Base-by-base conservation (phyloP, 1,140 invertebrate species). In the Neotoxoptera formosana region DNA sequence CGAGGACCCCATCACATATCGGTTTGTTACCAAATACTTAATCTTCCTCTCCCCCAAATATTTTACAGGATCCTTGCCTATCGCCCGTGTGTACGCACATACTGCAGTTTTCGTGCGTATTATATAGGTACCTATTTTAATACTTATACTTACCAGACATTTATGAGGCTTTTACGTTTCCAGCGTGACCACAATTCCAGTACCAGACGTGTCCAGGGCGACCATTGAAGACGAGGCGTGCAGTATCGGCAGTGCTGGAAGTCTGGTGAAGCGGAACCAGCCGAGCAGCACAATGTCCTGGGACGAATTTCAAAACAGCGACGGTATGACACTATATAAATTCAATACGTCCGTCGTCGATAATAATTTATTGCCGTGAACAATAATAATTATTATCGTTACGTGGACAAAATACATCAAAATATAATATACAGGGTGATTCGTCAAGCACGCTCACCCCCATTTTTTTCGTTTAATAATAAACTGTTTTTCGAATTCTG, bases 181-280 rank as follows among this genome's bases (percentile, higher is more conserved):
- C 96, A 90, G 96, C 95, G 34, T 97, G 95, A 96, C 96, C 47
- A 96, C 96, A n/a, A 97, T 97, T 0, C 95, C 97, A 94, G 96
- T 96, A 93, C 91, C 91, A 47, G 96, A 95, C 56, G 94, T 96
- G 95, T 93, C 94, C 95, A 93, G 67, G 94, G 91, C 95, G 94
- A 95, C 94, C 94, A 94, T 94, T 91, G 95, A 94, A 53, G 96
- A 96, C 81, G 97, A 97, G 95, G 97, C 97, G 94, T 96, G 97
- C 94, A 97, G 97, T 94, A 97, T 98, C 93, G 97, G 97, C 23
- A 97, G 97, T 76, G 97, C 97, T 1, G 97, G 97, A 21, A 97
- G 97, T 94, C 95, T 97, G 23, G 97, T 96, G 7, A 96, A 97
- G 34, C 95, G 97, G 36, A 94, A 94, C 91, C 94, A 94, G 45